Base-by-base conservation (phyloP, 2,888 invertebrate genomes). In the Limenitis camilla region DNA sequence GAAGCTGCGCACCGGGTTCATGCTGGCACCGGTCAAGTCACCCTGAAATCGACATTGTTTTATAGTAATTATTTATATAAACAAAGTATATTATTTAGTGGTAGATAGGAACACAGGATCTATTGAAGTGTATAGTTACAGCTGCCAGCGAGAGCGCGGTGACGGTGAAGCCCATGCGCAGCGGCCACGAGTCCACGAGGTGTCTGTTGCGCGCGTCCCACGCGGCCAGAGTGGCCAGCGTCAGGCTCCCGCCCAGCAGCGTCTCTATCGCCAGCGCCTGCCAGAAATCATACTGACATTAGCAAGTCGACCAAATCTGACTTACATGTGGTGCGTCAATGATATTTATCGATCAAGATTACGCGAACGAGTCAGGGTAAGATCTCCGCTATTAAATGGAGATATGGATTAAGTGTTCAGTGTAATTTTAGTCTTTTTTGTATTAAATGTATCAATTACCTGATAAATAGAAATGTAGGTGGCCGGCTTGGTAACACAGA, bases 1-100 rank as follows among this genome's bases (percentile, higher is more conserved):
- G 55, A 94, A 89, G 58, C 91, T 90, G 60, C 93, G 89, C 45
- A 90, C 91, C 2, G 93, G 93, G 74, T 93, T 93, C 89, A 93
- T 89, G 69, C 91, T 91, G 66, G 90, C 92, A 30, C 92, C 92
- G 3, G 94, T 93, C 64, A 90, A 89, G 36, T 91, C 90, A 5
- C 91, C 92, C 94, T 94, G 74, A 40, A 44, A 36, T 47, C 3
- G 19, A 19, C 1, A 19, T 19, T 19, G 19, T 19, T 19, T 19
- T 2, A 19, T 19, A 19, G 2, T 36, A n/a, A 39, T 36, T 9
- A 10, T n/a, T 36, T 36, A 2, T 6, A 36, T n/a, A 2, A n/a
- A n/a, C n/a, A n/a, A n/a, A n/a, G 10, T 2, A 10, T 5, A 9
- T 35, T 35, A n/a, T 2, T n/a, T 36, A 4, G 10, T 35, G 10